Conservation (phyloP, 1,140 invertebrate species). For the Pristionchus pacificus region DNA sequence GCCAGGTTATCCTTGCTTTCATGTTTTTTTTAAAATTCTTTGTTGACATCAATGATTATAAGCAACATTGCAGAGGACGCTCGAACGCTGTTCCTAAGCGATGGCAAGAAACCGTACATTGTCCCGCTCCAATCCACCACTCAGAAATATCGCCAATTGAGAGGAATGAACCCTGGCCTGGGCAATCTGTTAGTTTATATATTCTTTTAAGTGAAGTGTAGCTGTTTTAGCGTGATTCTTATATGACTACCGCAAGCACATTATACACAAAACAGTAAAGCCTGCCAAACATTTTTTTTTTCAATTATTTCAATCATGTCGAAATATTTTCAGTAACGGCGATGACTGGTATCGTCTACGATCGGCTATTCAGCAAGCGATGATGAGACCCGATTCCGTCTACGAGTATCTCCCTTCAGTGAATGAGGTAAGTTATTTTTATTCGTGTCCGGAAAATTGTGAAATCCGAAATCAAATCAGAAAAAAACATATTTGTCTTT, state of each 20-base stretch:
- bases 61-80: conserved; percentile 53
- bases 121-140: conserved; percentile 62
- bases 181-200: conserved; percentile 64
- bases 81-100: conserved; percentile 57
- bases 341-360: conserved; percentile 76
- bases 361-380: conserved; percentile 76
- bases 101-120: conserved; percentile 62
- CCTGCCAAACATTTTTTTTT: no score
- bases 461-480: no score
- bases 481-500: conserved; percentile 29
- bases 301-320: no score
- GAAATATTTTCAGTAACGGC: conserved; percentile 77
- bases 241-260: no score
- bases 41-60: background rate
- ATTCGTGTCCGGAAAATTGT: no score
- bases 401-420: conserved; percentile 71
- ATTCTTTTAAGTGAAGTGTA: no score
- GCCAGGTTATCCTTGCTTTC: conserved; percentile 40
- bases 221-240: no score
- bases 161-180: conserved; percentile 62
- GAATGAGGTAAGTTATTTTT: conserved; percentile 60
- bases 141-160: conserved; percentile 61
- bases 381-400: conserved; percentile 73
- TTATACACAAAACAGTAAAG: no score
- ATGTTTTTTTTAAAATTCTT: background rate